Conservation (phyloP, 2,113 vertebrate species). For the Mirounga angustirostris region DNA sequence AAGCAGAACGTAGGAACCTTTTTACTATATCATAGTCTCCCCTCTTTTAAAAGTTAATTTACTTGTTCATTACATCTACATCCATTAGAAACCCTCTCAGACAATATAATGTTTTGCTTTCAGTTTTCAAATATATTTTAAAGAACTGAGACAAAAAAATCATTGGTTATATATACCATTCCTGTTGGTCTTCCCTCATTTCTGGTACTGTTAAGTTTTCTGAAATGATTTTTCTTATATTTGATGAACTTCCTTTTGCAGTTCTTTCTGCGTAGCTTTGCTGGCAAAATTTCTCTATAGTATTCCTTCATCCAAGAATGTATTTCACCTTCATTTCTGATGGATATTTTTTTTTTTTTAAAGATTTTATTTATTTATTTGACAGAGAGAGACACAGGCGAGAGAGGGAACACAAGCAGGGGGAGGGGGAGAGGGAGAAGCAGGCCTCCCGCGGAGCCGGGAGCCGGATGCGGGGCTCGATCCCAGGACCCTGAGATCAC, state of each 20-base stretch:
- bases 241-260: not conserved
- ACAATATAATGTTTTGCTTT: not conserved
- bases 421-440: no score
- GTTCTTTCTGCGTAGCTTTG: not conserved
- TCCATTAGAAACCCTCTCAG: not conserved
- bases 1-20: not conserved
- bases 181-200: not conserved
- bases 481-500: no score
- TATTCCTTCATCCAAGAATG: not conserved
- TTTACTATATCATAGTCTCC: not conserved
- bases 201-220: not conserved
- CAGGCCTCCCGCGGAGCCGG: no score
- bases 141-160: not conserved
- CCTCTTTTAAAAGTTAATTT: not conserved
- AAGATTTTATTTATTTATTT: no score
- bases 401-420: no score
- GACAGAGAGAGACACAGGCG: no score
- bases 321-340: not conserved
- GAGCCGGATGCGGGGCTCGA: no score
- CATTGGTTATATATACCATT: not conserved
- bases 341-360: not conserved
- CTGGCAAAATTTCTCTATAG: not conserved
- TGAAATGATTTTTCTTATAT: not conserved
- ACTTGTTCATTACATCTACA: not conserved
- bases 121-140: not conserved